A percentile compares a stretch with the other conserved stretches of the same genome.
Conservation (phyloP, 2,888 invertebrate species). For the Alcis repandata region DNA sequence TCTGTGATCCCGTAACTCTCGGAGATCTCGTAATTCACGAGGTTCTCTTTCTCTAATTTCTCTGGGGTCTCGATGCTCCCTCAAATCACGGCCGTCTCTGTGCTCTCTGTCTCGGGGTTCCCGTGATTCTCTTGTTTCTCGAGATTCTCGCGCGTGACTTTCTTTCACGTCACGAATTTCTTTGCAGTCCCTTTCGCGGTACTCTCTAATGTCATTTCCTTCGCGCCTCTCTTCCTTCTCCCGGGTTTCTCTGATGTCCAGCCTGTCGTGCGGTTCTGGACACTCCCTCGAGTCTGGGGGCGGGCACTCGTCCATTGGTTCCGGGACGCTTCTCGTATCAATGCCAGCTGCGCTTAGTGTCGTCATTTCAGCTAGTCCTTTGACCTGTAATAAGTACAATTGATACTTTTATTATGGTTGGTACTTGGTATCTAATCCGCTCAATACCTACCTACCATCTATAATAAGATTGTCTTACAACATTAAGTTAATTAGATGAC, state of each 20-base stretch:
- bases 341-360: slow-evolving; percentile 90
- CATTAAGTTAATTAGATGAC: no score
- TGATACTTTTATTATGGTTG: background rate
- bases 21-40: slow-evolving; percentile 68
- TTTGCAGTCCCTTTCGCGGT: slow-evolving; percentile 72
- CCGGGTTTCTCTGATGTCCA: slow-evolving; percentile 69
- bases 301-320: slow-evolving; percentile 83
- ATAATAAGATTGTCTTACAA: no score
- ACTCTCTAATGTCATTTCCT: slow-evolving; percentile 69
- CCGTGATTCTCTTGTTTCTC: slow-evolving; percentile 69
- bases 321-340: slow-evolving; percentile 79
- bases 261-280: slow-evolving; percentile 70
- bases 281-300: slow-evolving; percentile 71
- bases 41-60: slow-evolving; percentile 72
- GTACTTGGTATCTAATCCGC: no score
- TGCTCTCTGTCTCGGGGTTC: slow-evolving; percentile 58
- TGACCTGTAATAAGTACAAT: slow-evolving; percentile 82
- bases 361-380: slow-evolving; percentile 97
- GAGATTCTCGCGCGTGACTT: slow-evolving; percentile 68
- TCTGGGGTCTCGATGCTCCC: slow-evolving; percentile 69
- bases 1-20: slow-evolving; percentile 64
- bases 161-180: slow-evolving; percentile 71
- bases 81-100: slow-evolving; percentile 62
- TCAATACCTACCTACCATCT: no score
- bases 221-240: slow-evolving; percentile 78